Evolutionary conservation across 2,113 vertebrate genomes (phyloP), one percentile per base, ranked within the genome.

Genomic region (Poecilia latipinna): DNA sequence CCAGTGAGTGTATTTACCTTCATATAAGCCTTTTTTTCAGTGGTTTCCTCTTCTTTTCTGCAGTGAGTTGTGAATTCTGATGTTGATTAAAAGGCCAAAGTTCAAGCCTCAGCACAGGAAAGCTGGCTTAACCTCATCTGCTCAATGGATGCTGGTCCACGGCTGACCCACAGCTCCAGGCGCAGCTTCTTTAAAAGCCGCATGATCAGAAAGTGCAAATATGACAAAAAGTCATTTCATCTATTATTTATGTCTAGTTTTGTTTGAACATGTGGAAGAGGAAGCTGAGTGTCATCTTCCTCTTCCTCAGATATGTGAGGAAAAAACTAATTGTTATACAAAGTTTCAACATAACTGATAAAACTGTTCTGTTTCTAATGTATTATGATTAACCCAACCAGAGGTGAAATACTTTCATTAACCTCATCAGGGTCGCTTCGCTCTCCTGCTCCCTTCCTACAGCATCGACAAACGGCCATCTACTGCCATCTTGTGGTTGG

Each of bases 401-500:
- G 63, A 78, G 74, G 29, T 44, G 74, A 29, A 28, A 12, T 61
- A 69, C 31, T 15, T 44, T 5, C 17, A 13, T 44, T 4, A 44
- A 44, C 13, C 42, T 44, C 42, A 15, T 44, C 42, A 17, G 42
- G 15, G 12, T 17, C 0, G 42, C 15, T 4, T 44, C 12, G 51
- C 35, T 26, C n/a, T 10, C 32, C 19, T 5, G 19, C 7, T 61
- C 39, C 2, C 3, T 61, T 39, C 51, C n/a, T 42, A 33, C 4
- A 22, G 8, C 65, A 0, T 22, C 15, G 8, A 51, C 4, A 1
- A 5, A 28, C 33, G 7, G 48, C 24, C 6, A 0, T 48, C 2
- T 86, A 65, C 82, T 10, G 75, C 86, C 90, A 84, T 80, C 91
- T 81, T 64, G 88, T 91, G 91, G 89, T 26, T 1, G 11, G 29